Evolutionary conservation across 2,888 invertebrate species (phyloP).

Genomic region (Emesis russula): DNA sequence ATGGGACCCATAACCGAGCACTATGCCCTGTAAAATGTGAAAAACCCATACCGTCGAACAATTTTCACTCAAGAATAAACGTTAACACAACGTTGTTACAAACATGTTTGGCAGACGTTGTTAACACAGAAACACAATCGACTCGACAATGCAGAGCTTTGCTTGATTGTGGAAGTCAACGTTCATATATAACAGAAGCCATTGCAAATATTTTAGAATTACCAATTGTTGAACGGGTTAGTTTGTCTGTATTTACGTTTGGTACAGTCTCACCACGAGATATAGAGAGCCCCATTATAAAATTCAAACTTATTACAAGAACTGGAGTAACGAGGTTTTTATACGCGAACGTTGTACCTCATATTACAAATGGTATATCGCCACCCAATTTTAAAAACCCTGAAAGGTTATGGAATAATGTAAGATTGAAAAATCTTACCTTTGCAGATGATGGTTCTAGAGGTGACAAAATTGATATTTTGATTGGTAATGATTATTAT

Average conservation of each 20-base stretch:
- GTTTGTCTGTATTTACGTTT: background rate
- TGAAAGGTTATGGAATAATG: background rate
- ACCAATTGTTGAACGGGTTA: background rate
- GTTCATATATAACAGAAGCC: background rate
- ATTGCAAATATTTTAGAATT: background rate
- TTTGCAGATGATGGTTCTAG: background rate
- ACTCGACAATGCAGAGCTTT: background rate
- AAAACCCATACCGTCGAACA: background rate
- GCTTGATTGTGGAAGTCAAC: background rate
- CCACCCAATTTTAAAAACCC: background rate
- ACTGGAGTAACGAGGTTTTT: background rate
- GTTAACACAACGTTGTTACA: slow-evolving; percentile 17
- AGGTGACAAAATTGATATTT: background rate
- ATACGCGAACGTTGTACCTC: slow-evolving; percentile 8
- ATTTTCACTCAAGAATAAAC: slow-evolving; percentile 7
- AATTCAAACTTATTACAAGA: background rate
- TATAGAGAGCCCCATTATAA: background rate
- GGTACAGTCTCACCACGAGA: background rate
- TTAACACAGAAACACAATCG: background rate
- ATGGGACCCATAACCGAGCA: slow-evolving; percentile 36
- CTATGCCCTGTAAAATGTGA: slow-evolving; percentile 30
- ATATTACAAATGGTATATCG: background rate
- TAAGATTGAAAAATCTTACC: background rate
- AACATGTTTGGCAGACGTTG: slow-evolving; percentile 1
- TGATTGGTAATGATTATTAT: slow-evolving; percentile 3